Percentiles rank a stretch among this genome's conserved stretches.
Evolutionary conservation across 35 echinoderm and acorn worm species (phyloP).

Genomic region (Apostichopus japonicus): DNA sequence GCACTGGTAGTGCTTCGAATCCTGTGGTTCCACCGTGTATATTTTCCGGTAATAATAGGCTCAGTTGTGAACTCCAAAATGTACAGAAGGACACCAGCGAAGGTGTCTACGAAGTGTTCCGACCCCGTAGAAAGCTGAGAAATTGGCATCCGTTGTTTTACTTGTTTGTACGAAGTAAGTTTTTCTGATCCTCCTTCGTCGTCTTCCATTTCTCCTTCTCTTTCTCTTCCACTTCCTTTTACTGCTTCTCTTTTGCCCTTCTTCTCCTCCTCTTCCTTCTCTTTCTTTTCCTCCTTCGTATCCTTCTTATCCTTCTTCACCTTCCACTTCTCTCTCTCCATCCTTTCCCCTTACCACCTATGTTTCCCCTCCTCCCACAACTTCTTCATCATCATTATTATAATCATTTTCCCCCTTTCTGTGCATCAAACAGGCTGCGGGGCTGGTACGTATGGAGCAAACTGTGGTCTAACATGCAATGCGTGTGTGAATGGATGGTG

Average conservation of each 20-base stretch:
- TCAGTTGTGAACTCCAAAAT: background rate
- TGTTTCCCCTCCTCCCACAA: too few species aligned
- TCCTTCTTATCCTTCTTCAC: too few species aligned
- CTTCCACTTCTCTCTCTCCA: too few species aligned
- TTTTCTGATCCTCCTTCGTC: too few species aligned
- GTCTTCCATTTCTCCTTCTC: too few species aligned
- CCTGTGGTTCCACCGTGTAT: background rate
- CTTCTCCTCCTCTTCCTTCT: too few species aligned
- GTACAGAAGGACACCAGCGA: background rate
- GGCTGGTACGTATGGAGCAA: background rate
- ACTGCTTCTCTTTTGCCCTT: too few species aligned
- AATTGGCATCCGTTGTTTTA: background rate
- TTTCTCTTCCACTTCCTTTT: too few species aligned
- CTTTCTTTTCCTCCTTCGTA: too few species aligned
- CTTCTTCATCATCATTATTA: too few species aligned
- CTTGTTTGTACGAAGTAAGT: background rate
- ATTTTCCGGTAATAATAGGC: background rate
- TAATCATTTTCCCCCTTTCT: background rate
- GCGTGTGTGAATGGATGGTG: background rate
- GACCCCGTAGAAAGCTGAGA: background rate
- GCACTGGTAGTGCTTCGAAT: background rate
- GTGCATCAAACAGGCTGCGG: background rate
- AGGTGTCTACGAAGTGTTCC: background rate
- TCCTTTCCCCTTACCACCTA: too few species aligned
- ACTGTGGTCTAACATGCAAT: background rate